Base-by-base conservation (phyloP, 2,797 vertebrate genomes). In the Rhynchonycteris naso region DNA sequence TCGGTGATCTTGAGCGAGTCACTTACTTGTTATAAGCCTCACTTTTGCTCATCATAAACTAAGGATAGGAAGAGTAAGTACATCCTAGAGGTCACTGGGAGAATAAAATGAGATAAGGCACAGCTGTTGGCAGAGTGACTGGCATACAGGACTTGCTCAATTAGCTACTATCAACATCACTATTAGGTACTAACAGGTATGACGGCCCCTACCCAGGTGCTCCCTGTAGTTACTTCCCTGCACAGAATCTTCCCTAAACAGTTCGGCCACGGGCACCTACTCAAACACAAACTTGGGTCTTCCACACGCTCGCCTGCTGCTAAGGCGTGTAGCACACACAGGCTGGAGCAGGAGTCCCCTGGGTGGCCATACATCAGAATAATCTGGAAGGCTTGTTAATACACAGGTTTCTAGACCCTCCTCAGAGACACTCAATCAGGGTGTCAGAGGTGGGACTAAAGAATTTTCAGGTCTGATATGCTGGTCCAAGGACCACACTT, bases 291-390 rank as follows among this genome's bases (percentile, higher is more conserved):
- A n/a, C 30, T 13, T 26, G 15, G 43, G 10, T 47, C 47, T 38
- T 80, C 72, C 22, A 30, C n/a, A 24, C 0, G 2, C 7, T 0
- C 5, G 1, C 4, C 1, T 7, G 12, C 0, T 14, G 10, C 2
- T 5, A 30, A 24, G 12, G 68, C 66, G 50, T 10, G 35, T 35
- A 12, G n/a, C 84, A 63, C 3, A 28, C 11, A 13, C 16, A n/a
- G 16, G 33, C 66, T 14, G 13, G 50, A 50, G 18, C 76, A 28
- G 54, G 35, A 79, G 26, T 43, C 38, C 58, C 80, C 74, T n/a
- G n/a, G 15, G 9, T 43, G 21, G 28, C 38, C 1, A 2, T 19
- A 5, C 2, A 22, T 35, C 30, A 15, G 38, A 58, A 26, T 26
- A 82, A 22, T 52, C 11, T 24, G 9, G 30, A 78, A 75, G 59